Conservation (phyloP, 2,797 vertebrate genomes). For the Sebastes goodei region DNA sequence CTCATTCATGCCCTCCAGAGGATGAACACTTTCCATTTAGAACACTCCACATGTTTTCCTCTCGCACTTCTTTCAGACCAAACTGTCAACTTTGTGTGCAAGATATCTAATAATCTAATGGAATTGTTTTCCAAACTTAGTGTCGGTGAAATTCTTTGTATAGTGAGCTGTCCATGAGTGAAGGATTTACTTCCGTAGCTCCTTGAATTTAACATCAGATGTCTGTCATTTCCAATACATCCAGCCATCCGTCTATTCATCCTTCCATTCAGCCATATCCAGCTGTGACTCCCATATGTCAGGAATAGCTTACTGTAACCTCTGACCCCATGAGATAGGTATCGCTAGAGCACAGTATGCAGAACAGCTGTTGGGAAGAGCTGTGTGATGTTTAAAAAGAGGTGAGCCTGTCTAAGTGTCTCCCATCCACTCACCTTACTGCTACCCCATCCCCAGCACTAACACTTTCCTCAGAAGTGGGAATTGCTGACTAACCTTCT, state of each 20-base stretch:
- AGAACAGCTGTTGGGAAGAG: conserved; percentile 47
- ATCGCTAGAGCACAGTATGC: conserved; percentile 20
- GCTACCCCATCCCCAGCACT: background rate
- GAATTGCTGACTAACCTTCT: conserved; percentile 29
- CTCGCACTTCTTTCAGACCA: background rate
- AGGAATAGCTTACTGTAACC: conserved; percentile 42
- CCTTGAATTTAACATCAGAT: background rate
- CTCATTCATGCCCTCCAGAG: background rate
- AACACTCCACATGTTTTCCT: background rate
- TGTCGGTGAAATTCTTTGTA: background rate
- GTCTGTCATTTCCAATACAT: conserved; percentile 22
- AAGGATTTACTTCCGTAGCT: background rate
- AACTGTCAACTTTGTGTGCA: background rate
- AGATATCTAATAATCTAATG: background rate
- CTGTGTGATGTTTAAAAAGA: conserved; percentile 13
- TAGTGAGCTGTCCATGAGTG: background rate
- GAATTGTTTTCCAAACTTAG: background rate
- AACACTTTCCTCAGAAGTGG: conserved; percentile 16
- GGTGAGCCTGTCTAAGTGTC: conserved; percentile 11
- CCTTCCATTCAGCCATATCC: conserved; percentile 2
- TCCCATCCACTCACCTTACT: background rate
- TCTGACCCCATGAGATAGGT: conserved; percentile 44
- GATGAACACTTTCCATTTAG: background rate
- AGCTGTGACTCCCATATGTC: conserved; percentile 32
- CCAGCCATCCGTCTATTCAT: background rate